phyloP scores from a whole-genome alignment of 2,888 invertebrate genomes.

The Limnephilus rhombicus region DNA sequence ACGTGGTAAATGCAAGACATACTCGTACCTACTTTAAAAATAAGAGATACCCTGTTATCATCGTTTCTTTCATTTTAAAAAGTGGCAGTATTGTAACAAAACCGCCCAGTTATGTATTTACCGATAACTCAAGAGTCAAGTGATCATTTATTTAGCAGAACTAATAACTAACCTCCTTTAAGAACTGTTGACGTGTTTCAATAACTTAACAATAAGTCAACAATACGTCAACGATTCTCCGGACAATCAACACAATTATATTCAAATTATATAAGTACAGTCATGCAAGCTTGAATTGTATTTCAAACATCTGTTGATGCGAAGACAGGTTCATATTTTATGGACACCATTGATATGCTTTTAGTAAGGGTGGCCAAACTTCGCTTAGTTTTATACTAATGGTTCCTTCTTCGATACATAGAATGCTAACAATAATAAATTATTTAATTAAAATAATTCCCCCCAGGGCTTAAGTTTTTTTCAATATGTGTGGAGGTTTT shows the following conservation, averaged over 20 bases:
- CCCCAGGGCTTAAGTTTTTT: too few species aligned
- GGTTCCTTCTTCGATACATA: too few species aligned
- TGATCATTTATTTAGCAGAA: neutral
- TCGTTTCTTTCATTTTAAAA: neutral
- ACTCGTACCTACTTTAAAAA: too few species aligned
- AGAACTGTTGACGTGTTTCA: constrained; percentile 8
- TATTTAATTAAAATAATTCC: too few species aligned
- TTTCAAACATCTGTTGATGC: constrained; percentile 9
- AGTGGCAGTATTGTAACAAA: neutral
- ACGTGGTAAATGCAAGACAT: neutral
- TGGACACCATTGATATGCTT: neutral
- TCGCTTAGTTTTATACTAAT: too few species aligned
- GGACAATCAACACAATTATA: constrained; percentile 9
- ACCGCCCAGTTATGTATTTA: neutral
- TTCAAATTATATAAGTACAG: constrained; percentile 12
- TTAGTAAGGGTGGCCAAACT: neutral
- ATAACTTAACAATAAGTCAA: constrained; percentile 23
- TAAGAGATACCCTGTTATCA: neutral
- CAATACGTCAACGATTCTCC: neutral
- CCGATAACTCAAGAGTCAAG: neutral
- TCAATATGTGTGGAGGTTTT: too few species aligned
- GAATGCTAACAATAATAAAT: too few species aligned
- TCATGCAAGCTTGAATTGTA: neutral
- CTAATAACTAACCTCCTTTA: neutral
- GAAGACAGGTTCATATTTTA: neutral